Evolutionary conservation across 2,888 invertebrate genomes (phyloP).

Genomic region (Pharmacophagus antenor): DNA sequence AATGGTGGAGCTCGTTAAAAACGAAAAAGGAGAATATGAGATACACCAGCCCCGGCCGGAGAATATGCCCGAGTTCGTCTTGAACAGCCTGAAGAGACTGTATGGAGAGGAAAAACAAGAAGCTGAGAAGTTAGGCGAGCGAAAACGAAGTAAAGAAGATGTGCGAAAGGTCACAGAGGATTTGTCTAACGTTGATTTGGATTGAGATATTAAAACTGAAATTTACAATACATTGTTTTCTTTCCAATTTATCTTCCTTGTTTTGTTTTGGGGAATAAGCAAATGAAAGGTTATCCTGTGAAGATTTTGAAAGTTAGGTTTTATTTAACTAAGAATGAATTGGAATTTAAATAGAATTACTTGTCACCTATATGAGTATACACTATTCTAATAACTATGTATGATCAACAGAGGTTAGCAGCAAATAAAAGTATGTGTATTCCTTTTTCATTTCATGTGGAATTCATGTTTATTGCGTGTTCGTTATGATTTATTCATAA

Average conservation of each 20-base stretch:
- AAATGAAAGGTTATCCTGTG: too few relatives aligned
- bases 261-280: too few relatives aligned
- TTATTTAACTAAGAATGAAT: too few relatives aligned
- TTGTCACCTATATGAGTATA: too few relatives aligned
- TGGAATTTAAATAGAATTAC: too few relatives aligned
- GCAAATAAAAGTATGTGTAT: too few relatives aligned
- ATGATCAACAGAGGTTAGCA: too few relatives aligned
- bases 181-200: constrained; percentile 80
- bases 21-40: constrained; percentile 65
- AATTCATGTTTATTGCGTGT: too few relatives aligned
- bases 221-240: constrained; percentile 26
- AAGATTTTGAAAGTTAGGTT: too few relatives aligned
- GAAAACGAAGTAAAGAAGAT: constrained; percentile 57
- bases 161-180: constrained; percentile 79
- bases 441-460: too few relatives aligned
- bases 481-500: too few relatives aligned
- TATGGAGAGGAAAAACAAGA: constrained; percentile 65
- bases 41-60: constrained; percentile 69
- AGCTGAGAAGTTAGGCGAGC: constrained; percentile 46
- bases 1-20: constrained; percentile 64
- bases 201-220: constrained; percentile 43
- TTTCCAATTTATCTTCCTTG: constrained; percentile 9
- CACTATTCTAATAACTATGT: too few relatives aligned
- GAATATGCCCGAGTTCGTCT: constrained; percentile 58
- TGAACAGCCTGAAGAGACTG: constrained; percentile 55